A percentile compares a stretch with the other conserved stretches of the same genome.
These are phyloP conservation scores for Chaetophractus vellerosus DNA, from an alignment of 2,797 vertebrate genomes.

Conservation along the genomic window DNA sequence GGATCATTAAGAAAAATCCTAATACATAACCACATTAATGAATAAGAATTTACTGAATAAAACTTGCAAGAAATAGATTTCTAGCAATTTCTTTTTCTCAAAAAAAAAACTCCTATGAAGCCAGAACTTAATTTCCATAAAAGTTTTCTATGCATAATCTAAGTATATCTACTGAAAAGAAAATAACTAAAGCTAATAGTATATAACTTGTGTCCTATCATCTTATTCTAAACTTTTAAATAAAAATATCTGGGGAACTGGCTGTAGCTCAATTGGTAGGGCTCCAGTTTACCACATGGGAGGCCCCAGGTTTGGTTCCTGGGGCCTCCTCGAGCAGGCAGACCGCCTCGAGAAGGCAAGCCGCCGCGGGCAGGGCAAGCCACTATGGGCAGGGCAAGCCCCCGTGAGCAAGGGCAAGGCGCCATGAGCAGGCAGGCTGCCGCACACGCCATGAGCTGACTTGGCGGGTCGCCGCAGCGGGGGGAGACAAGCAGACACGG, in stretches of 20 bases:
- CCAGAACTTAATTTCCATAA: conserved; percentile 67
- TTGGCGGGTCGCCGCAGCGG: too few species aligned
- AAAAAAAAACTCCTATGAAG: not conserved
- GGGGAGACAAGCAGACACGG: too few species aligned
- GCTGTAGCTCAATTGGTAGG: too few species aligned
- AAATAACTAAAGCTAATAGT: not conserved
- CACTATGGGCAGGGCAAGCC: too few species aligned
- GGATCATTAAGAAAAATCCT: conserved; percentile 59
- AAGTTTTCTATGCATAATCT: conserved; percentile 4
- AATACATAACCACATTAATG: conserved; percentile 56
- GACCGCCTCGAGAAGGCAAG: too few species aligned
- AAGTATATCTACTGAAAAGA: conserved; percentile 40
- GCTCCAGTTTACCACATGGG: too few species aligned
- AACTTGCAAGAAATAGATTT: conserved; percentile 55
- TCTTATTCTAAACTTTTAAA: conserved; percentile 48
- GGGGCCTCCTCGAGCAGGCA: too few species aligned
- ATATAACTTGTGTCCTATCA: not conserved
- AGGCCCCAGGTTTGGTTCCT: too few species aligned
- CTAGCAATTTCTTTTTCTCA: conserved; percentile 20
- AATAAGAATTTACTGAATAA: conserved; percentile 55
- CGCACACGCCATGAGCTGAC: too few species aligned
- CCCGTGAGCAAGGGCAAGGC: too few species aligned
- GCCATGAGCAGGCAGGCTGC: too few species aligned
- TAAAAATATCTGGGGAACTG: conserved; percentile 68
- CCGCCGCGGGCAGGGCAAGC: too few species aligned